Evolutionary conservation across 2,888 invertebrate species (phyloP), one percentile per base, ranked within the genome.

Genomic region (Pollenia amentaria): DNA sequence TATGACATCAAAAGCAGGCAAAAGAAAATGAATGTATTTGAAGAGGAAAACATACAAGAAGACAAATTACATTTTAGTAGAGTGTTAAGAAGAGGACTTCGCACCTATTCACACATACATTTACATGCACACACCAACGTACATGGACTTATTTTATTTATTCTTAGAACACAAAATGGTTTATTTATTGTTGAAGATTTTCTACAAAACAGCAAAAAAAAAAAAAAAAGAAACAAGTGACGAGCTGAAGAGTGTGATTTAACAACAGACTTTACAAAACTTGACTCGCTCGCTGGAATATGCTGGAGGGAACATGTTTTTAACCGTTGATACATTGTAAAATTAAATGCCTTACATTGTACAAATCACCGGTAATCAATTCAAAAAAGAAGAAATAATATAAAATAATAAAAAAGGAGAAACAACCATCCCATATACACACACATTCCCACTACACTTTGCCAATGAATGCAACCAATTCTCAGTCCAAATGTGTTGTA

Each of bases 51-150:
- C 51, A 80, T 40, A 75, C 87, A 88, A 86, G 76, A 89, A 90
- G 90, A 91, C 90, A 91, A 91, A 91, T 91, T 90, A 89, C 89
- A 90, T 88, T 90, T 91, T 91, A 89, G 91, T 89, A 89, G 89
- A 91, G 89, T 91, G 84, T 80, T 77, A 73, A 70, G 72, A 80
- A 77, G 73, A 57, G 64, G 84, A 78, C 69, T 88, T 87, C 76
- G 73, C 88, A 88, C 88, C 87, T 84, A 76, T 72, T 64, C 67
- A 77, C 29, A 72, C 57, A 29, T 42, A 57, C n/a, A 44, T 38
- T 29, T 40, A 29, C 65, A 21, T 11, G 46, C 18, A 51, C 42
- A 55, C 46, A 12, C 51, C 62, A 42, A 64, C 12, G 38, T n/a
- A 8, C 10, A 6, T 14, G 21, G 38, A n/a, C 44, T 29, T 46